Base-by-base conservation (phyloP, 2,797 vertebrate species). In the Enteromius afrohamiltoni region DNA sequence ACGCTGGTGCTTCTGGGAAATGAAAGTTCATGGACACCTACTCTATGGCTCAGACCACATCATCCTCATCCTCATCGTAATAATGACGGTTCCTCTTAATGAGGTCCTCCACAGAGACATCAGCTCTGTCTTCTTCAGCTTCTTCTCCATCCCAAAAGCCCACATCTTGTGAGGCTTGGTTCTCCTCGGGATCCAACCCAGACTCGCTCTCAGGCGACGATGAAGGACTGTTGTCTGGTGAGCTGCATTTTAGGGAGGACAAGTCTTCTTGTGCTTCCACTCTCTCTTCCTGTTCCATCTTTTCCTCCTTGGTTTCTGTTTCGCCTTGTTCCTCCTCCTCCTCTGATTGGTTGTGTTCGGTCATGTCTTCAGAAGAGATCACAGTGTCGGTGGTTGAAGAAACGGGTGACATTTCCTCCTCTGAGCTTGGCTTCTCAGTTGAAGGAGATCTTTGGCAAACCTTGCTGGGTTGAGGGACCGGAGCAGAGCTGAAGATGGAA, bases 41-140 rank as follows among this genome's bases (percentile, higher is more conserved):
- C 23, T 26, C n/a, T 23, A 68, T 23, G 7, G 9, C 47, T 67
- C 17, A 74, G n/a, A 62, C 37, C 31, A 51, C 34, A 19, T 85
- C 75, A 0, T 95, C 92, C 10, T 96, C 95, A 1, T 96, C 95
- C 0, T 96, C 95, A 0, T 97, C 95, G 0, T 95, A 94, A 62
- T 96, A 97, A 3, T 98, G 94, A 81, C 97, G 94, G 93, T 99
- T 99, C 87, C 93, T 95, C 91, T 98, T 98, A 93, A 99, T 99
- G 92, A 97, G 95, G 1, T 98, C 98, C 91, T 99, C 98, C 89
- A 98, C 96, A 0, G 95, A 95, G 0, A 89, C 95, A 84, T 94
- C 92, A 83, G 94, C 95, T 83, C 94, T 90, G 70, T 94, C 82
- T 0, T 95, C 94, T 0, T 94, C 93, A 23, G 94, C 95, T 76